Conservation (phyloP, 2,797 vertebrate genomes). For the Eospalax fontanierii region DNA sequence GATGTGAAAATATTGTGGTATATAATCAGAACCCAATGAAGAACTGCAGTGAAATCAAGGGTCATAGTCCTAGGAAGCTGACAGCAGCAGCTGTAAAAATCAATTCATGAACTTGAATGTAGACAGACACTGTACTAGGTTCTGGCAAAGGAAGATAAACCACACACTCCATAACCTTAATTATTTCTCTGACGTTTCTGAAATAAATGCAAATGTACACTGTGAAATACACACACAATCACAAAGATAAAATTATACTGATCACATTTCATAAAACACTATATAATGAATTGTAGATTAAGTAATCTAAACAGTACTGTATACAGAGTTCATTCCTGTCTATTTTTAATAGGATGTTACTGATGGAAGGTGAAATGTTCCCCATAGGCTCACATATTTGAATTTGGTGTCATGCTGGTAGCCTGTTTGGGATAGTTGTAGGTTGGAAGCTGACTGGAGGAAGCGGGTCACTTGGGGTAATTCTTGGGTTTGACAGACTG, state of each 20-base stretch:
- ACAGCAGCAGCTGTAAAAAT: background rate
- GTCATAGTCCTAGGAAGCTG: background rate
- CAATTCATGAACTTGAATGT: background rate
- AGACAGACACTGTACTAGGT: background rate
- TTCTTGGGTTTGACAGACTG: background rate
- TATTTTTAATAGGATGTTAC: background rate
- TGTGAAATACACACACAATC: background rate
- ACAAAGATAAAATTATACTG: background rate
- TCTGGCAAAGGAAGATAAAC: slow-evolving; percentile 16
- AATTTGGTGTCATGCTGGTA: background rate
- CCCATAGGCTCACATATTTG: background rate
- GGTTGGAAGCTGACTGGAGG: background rate
- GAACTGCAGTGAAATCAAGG: background rate
- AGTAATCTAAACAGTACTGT: background rate
- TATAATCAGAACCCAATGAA: background rate
- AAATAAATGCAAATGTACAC: background rate
- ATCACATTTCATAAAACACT: background rate
- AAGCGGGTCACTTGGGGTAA: background rate
- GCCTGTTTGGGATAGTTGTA: background rate
- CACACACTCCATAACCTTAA: background rate
- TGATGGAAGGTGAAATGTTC: background rate
- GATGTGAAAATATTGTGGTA: background rate
- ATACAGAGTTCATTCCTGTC: background rate
- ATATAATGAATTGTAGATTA: background rate
- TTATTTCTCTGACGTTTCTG: slow-evolving; percentile 5